Evolutionary conservation across 2,888 invertebrate species (phyloP).

Genomic region (Tipula unca): DNA sequence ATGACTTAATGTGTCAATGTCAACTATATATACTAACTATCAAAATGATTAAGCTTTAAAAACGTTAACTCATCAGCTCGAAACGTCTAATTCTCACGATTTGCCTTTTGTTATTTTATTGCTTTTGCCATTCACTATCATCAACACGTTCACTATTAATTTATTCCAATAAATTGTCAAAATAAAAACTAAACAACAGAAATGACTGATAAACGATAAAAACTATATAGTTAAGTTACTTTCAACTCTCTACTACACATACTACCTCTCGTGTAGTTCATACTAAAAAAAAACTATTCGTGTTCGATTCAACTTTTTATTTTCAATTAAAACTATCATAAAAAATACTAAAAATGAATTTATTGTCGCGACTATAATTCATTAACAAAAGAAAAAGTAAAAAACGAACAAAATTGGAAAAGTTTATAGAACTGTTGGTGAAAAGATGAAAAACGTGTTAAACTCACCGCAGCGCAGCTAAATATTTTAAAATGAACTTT

Average conservation of each 20-base stretch:
- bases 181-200: not conserved
- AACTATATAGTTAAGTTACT: too few species aligned
- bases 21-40: too few species aligned
- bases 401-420: not conserved
- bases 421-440: not conserved
- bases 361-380: conserved; percentile 8
- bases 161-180: not conserved
- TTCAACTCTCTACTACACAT: not conserved
- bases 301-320: not conserved
- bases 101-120: not conserved
- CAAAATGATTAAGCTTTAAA: not conserved
- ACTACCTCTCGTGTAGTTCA: not conserved
- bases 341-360: not conserved
- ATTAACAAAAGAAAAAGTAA: not conserved
- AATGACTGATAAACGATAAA: not conserved
- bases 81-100: not conserved
- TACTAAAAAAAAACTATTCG: not conserved
- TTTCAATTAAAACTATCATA: not conserved
- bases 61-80: not conserved
- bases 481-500: too few species aligned
- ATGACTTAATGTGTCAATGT: too few species aligned
- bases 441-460: not conserved
- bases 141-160: not conserved
- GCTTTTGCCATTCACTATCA: not conserved
- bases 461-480: too few species aligned